A percentile compares a stretch with the other conserved stretches of the same genome.
phyloP scores from a whole-genome alignment of 2,888 invertebrate genomes.

The Sesia apiformis region DNA sequence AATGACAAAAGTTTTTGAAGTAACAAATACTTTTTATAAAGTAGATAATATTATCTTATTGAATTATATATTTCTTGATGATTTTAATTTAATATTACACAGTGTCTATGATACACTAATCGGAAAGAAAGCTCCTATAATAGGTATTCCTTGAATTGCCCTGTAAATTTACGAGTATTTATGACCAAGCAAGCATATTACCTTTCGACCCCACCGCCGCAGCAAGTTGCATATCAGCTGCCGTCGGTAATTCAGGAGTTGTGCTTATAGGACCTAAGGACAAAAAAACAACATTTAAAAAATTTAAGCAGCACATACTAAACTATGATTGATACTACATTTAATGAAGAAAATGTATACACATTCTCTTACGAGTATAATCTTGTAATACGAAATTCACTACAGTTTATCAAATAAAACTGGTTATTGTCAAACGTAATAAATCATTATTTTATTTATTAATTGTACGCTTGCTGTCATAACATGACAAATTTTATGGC shows the following conservation, averaged over 20 bases:
- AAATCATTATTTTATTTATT: too few relatives aligned
- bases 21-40: too few relatives aligned
- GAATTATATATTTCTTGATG: neutral
- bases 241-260: constrained; percentile 66
- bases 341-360: too few relatives aligned
- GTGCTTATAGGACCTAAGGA: constrained; percentile 61
- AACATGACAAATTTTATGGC: neutral
- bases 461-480: too few relatives aligned
- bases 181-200: constrained; percentile 13
- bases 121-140: neutral
- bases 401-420: too few relatives aligned
- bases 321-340: too few relatives aligned
- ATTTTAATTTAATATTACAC: neutral
- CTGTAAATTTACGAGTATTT: neutral
- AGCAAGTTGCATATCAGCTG: constrained; percentile 64
- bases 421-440: too few relatives aligned
- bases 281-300: neutral
- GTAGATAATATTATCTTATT: too few relatives aligned
- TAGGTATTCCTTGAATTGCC: neutral
- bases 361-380: too few relatives aligned
- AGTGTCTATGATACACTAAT: neutral
- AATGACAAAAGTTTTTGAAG: too few relatives aligned
- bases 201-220: constrained; percentile 61
- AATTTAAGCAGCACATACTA: neutral
- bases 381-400: too few relatives aligned